phyloP scores from a whole-genome alignment of 1,140 invertebrate genomes.

The Dufourea novaeangliae region DNA sequence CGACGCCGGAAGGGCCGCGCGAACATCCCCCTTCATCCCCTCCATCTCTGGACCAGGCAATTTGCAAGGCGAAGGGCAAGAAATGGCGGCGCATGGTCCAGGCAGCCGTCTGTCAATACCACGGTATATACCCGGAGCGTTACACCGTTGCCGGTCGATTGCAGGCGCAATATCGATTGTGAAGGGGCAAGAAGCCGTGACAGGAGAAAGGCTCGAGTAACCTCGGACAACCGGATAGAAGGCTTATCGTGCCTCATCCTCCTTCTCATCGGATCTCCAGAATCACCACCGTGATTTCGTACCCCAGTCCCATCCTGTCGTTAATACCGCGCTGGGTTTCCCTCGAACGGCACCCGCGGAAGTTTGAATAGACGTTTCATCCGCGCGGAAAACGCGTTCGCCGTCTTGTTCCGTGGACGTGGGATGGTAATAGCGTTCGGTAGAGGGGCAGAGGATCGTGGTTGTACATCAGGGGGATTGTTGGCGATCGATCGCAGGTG shows the following conservation, averaged over 20 bases:
- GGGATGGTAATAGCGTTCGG: not conserved
- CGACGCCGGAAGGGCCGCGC: not conserved
- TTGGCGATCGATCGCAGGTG: too few species aligned
- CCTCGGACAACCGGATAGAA: conserved; percentile 15
- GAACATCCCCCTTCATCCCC: too few species aligned
- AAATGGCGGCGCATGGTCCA: conserved; percentile 52
- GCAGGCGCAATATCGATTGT: conserved; percentile 54
- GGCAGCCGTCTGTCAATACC: conserved; percentile 55
- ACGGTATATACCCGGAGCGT: conserved; percentile 50
- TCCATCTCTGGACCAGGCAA: not conserved
- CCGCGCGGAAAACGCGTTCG: not conserved
- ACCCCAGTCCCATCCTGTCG: not conserved
- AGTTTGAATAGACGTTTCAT: not conserved
- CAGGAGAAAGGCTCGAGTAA: conserved; percentile 9
- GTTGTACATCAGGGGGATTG: not conserved
- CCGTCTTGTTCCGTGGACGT: not conserved
- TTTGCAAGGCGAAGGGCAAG: conserved; percentile 37
- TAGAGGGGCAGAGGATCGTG: not conserved
- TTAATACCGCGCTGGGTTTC: conserved; percentile 24
- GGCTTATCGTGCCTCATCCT: too few species aligned
- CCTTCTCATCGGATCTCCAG: too few species aligned
- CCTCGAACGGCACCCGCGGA: not conserved
- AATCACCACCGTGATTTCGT: not conserved
- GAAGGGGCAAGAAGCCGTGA: conserved; percentile 41
- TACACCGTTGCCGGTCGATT: conserved; percentile 62